Evolutionary conservation across 2,888 invertebrate genomes (phyloP), one percentile per base, ranked within the genome.

Genomic region (Atrina japonica): DNA sequence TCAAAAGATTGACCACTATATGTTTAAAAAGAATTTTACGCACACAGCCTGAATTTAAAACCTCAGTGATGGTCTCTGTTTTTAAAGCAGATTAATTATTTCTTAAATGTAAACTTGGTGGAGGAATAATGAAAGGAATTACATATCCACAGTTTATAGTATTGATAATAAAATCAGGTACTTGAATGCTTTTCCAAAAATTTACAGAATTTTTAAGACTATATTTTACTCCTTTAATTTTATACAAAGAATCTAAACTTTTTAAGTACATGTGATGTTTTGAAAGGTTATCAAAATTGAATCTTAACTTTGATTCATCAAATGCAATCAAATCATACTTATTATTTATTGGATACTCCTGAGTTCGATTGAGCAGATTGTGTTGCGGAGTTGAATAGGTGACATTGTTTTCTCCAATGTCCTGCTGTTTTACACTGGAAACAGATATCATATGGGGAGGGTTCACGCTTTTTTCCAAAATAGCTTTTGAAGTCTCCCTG

Each of bases 71-170:
- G 3, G 50, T 9, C 21, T 21, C 21, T 21, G 50, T 47, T 16
- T 58, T 23, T n/a, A 49, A 25, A 16, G 58, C 66, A 27, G 49
- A 66, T 9, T 18, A 23, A 35, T 66, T 66, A 55, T 66, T 66
- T 23, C 23, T 58, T 3, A 18, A n/a, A 18, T 11, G 40, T 9
- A 58, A 21, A 30, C n/a, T 21, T 5, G 7, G 3, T 3, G 66
- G 65, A n/a, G 16, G 9, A n/a, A 23, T 49, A 18, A 66, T 43
- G 41, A 66, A 52, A 18, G 66, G 52, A 27, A 66, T 59, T 3
- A 30, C 29, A 58, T 66, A 66, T 7, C 60, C 49, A 9, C 23
- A 30, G 7, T 27, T 16, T 18, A 59, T 59, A 14, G 29, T n/a
- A 18, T 29, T 25, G 14, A 59, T 45, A 25, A 45, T 45, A 27